Conservation (phyloP, 2,888 invertebrate genomes). For the Polydrusus pterygomalis region DNA sequence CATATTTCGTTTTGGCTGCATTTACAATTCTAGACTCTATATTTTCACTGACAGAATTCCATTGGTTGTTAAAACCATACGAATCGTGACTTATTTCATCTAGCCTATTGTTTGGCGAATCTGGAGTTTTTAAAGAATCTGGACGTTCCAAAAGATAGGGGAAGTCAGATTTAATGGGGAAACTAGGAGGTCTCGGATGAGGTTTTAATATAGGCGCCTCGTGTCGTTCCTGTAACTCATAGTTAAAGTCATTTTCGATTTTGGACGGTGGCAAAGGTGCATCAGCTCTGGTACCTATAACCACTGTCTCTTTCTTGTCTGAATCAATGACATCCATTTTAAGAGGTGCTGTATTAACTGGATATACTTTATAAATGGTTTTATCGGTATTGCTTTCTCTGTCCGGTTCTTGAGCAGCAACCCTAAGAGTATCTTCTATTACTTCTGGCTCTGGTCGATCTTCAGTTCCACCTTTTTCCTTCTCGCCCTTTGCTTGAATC, state of each 20-base stretch:
- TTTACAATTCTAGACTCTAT: constrained; percentile 72
- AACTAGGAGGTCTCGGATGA: constrained; percentile 65
- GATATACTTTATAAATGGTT: constrained; percentile 75
- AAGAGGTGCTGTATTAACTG: constrained; percentile 74
- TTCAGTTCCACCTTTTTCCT: constrained; percentile 63
- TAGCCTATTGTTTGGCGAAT: constrained; percentile 68
- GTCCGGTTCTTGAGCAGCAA: constrained; percentile 51
- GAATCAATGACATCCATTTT: constrained; percentile 72
- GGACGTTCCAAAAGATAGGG: constrained; percentile 80
- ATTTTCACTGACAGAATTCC: constrained; percentile 69
- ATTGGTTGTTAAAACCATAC: constrained; percentile 65
- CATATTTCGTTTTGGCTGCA: constrained; percentile 58
- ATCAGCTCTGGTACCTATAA: constrained; percentile 75
- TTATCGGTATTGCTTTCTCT: constrained; percentile 65
- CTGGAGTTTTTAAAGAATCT: constrained; percentile 71
- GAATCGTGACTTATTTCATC: constrained; percentile 68
- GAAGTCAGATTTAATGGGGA: constrained; percentile 75
- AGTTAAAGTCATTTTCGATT: constrained; percentile 66
- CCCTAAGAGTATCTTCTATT: constrained; percentile 50
- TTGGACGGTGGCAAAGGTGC: constrained; percentile 70
- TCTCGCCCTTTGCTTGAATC: constrained; percentile 76
- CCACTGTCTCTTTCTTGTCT: constrained; percentile 74
- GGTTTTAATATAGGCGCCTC: constrained; percentile 71
- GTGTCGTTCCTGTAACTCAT: constrained; percentile 70
- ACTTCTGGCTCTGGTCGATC: constrained; percentile 17